Evolutionary conservation across 2,888 invertebrate species (phyloP), one percentile per base, ranked within the genome.

Genomic region (Laspeyria flexula): DNA sequence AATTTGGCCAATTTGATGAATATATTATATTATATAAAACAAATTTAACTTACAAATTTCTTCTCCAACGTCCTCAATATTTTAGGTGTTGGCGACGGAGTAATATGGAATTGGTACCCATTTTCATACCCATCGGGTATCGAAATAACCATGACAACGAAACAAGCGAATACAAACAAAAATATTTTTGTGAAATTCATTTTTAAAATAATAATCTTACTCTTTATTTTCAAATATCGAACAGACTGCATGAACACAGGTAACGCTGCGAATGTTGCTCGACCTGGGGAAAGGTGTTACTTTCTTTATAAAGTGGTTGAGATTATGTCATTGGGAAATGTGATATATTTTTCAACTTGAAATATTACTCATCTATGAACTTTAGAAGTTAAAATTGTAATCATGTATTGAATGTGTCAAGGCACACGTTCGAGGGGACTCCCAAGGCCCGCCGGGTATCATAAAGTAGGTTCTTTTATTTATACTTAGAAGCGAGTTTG

Each of bases 51-150:
- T n/a, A n/a, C n/a, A n/a, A n/a, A n/a, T n/a, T n/a, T n/a, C n/a
- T n/a, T n/a, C n/a, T n/a, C n/a, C n/a, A n/a, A n/a, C n/a, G n/a
- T n/a, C n/a, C n/a, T n/a, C n/a, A n/a, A n/a, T n/a, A n/a, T n/a
- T n/a, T n/a, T n/a, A n/a, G n/a, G n/a, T n/a, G n/a, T n/a, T n/a
- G n/a, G n/a, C n/a, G n/a, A n/a, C n/a, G n/a, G n/a, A n/a, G n/a
- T n/a, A n/a, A n/a, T n/a, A n/a, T n/a, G n/a, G n/a, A 3, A 25
- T 25, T 5, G 15, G n/a, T 15, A 68, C 68, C 80, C 43, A 80
- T 54, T 71, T 81, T 81, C 48, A 80, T 78, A 29, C 78, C 79
- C 0, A 71, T 73, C 73, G 1, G 81, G 81, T 0, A 73, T 71
- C 5, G 68, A 77, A 1, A 60, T 59, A 9, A 78, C 35, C 15